Conservation (phyloP, 1,140 invertebrate species). For the Epicauta chinensis region DNA sequence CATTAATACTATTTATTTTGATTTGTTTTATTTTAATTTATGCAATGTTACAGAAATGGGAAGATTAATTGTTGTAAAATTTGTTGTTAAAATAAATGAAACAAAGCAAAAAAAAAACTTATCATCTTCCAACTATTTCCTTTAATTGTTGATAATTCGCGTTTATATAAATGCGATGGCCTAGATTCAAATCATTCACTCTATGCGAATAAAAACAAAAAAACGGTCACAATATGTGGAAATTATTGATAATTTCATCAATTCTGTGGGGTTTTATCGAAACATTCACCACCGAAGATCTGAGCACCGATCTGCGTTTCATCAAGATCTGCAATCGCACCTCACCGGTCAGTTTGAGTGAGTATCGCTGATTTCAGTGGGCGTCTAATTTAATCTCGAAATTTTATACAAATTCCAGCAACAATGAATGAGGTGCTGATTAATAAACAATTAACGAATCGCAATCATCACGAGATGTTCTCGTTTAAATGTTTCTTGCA, state of each 20-base stretch:
- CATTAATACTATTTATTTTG: too few species aligned
- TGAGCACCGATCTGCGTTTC: conserved; percentile 28
- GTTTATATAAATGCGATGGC: too few species aligned
- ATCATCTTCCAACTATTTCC: too few species aligned
- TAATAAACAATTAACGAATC: conserved; percentile 22
- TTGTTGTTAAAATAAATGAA: too few species aligned
- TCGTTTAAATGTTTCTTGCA: conserved; percentile 33
- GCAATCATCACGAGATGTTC: conserved; percentile 14
- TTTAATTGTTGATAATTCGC: too few species aligned
- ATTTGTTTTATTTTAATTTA: too few species aligned
- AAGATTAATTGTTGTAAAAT: too few species aligned
- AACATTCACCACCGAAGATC: conserved; percentile 19
- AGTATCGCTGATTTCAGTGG: conserved; percentile 13
- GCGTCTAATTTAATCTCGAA: not conserved
- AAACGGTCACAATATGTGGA: too few species aligned
- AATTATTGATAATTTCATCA: not conserved
- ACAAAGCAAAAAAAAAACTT: too few species aligned
- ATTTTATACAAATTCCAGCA: conserved; percentile 11
- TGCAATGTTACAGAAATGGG: too few species aligned
- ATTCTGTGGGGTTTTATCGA: not conserved
- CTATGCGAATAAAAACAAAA: too few species aligned
- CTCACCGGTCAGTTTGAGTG: conserved; percentile 29
- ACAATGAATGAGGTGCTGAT: conserved; percentile 33
- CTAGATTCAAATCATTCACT: too few species aligned
- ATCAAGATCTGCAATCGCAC: conserved; percentile 32